Conservation (phyloP, 2,797 vertebrate species). For the Gallirallus australis region DNA sequence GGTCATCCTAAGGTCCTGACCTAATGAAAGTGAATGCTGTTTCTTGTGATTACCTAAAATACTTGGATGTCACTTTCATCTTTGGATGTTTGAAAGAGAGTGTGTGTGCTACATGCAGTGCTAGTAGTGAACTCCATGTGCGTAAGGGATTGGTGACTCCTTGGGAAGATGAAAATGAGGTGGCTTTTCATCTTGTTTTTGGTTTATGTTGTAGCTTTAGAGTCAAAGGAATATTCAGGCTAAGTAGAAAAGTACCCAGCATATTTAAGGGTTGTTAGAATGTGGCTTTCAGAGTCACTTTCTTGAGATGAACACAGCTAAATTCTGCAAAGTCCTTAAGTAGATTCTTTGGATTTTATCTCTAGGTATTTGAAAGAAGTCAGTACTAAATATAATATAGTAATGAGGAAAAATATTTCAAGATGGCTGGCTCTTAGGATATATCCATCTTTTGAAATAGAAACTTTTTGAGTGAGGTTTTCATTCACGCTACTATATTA, state of each 20-base stretch:
- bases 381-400: not conserved
- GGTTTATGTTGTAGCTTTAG: not conserved
- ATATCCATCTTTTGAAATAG: not conserved
- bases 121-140: not conserved
- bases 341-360: not conserved
- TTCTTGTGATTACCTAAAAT: not conserved
- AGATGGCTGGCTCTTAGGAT: not conserved
- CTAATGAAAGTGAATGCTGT: not conserved
- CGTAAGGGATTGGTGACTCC: not conserved
- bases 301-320: not conserved
- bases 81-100: not conserved
- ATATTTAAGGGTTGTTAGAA: not conserved
- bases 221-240: not conserved
- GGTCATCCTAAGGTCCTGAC: not conserved
- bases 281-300: not conserved
- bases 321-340: not conserved
- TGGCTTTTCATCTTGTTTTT: not conserved
- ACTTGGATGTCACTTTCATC: not conserved
- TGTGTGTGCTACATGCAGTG: not conserved
- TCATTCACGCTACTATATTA: not conserved
- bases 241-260: not conserved
- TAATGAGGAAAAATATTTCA: not conserved
- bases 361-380: not conserved
- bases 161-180: not conserved
- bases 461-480: not conserved